These are phyloP conservation scores for Drosophila malerkotliana DNA, from an alignment of 1,140 invertebrate species.

Conservation along the genomic window DNA sequence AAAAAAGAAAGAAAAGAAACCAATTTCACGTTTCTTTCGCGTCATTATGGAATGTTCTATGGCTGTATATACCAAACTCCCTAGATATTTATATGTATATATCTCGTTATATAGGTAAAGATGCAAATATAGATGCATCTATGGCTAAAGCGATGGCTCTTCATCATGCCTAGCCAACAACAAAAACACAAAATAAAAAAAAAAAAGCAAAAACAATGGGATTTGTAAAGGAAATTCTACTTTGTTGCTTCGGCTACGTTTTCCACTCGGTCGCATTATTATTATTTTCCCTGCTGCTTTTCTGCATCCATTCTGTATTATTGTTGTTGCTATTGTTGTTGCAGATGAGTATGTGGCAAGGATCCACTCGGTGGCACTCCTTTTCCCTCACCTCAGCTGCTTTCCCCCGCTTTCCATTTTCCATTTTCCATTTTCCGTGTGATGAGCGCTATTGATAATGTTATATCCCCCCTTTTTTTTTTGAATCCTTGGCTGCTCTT, in stretches of 20 bases:
- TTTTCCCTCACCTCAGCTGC: not conserved
- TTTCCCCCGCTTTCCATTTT: conserved; percentile 4
- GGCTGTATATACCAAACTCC: not conserved
- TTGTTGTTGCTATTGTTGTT: conserved; percentile 46
- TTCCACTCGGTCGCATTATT: conserved; percentile 64
- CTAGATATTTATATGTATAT: not conserved
- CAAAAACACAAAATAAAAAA: conserved; percentile 5
- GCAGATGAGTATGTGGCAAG: conserved; percentile 35
- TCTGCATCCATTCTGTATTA: conserved; percentile 11
- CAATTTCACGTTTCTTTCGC: conserved; percentile 47
- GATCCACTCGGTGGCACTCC: not conserved
- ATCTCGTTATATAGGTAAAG: conserved; percentile 7
- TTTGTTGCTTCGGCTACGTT: conserved; percentile 53
- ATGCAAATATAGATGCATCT: conserved; percentile 18
- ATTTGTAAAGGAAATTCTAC: conserved; percentile 45
- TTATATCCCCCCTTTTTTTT: conserved; percentile 21
- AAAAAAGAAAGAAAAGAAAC: conserved; percentile 11
- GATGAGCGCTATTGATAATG: conserved; percentile 76
- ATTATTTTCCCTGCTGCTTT: conserved; percentile 38
- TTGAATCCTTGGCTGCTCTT: conserved; percentile 42
- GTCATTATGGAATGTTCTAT: conserved; percentile 52
- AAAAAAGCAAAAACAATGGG: conserved; percentile 6
- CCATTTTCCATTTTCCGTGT: conserved; percentile 33
- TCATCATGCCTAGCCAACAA: conserved; percentile 30
- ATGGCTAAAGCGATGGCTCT: conserved; percentile 26